Evolutionary conservation across 2,888 invertebrate genomes (phyloP), one percentile per base, ranked within the genome.

Genomic region (Syrphus vitripennis): DNA sequence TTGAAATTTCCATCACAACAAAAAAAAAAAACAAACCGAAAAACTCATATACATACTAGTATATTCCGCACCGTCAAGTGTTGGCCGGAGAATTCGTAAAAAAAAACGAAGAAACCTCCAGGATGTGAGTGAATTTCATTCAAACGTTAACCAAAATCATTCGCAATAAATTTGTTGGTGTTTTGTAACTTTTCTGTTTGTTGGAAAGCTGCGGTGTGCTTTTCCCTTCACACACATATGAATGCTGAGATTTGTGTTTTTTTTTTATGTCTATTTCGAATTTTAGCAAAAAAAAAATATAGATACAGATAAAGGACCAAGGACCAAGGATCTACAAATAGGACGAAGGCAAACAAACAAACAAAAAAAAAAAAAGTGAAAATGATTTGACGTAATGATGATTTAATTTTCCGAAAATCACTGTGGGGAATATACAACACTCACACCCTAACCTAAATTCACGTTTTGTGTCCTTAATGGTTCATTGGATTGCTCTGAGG

Each of bases 301-400:
- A 69, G 2, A 55, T 29, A 21, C 40, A 63, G 29, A 16, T 29
- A 83, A 78, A 59, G 45, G 70, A 63, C 72, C 24, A 78, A 59
- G 45, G 70, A 63, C 72, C 24, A 70, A 48, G 61, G 24, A 55
- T 57, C 63, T 19, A 21, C 53, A 61, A 31, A 70, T 71, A 57
- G 31, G 16, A 24, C 24, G 4, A 57, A 70, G 24, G 61, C 77
- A 69, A 75, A 77, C 67, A 61, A 26, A 71, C 31, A 59, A 75
- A 70, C 67, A 83, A 61, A 70, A 34, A 3, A 29, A 9, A 34
- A 77, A 80, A 84, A 86, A 81, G 82, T 74, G 86, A 86, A 86
- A 86, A 86, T 82, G 86, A 86, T 86, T 86, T 86, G 86, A 86
- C 86, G 86, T 86, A 86, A 86, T 86, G 86, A 86, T 86, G 86